phyloP scores from a whole-genome alignment of 2,888 invertebrate species.

The Andrena minutula region DNA sequence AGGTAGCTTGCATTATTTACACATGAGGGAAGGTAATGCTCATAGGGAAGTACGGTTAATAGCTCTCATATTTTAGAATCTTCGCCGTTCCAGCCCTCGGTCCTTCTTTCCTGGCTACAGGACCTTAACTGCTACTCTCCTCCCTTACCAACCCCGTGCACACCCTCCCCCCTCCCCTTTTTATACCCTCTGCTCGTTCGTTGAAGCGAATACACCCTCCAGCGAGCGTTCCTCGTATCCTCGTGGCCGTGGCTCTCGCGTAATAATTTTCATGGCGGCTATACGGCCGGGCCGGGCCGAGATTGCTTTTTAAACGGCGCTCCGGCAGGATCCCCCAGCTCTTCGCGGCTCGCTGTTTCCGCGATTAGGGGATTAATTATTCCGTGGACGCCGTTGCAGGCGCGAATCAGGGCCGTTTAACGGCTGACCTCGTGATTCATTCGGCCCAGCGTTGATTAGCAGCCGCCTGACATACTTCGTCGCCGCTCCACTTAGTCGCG shows the following conservation, averaged over 20 bases:
- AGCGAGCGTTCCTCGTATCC: constrained; percentile 37
- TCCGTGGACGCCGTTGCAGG: constrained; percentile 59
- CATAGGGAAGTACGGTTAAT: constrained; percentile 78
- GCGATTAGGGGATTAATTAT: constrained; percentile 78
- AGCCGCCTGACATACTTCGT: constrained; percentile 33
- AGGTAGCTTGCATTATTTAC: constrained; percentile 77
- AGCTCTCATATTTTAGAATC: constrained; percentile 80
- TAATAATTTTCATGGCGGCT: constrained; percentile 72
- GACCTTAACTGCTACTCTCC: constrained; percentile 49
- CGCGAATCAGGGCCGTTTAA: constrained; percentile 69
- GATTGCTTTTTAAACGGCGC: constrained; percentile 76
- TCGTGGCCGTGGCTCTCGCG: constrained; percentile 44
- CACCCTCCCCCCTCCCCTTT: constrained; percentile 31
- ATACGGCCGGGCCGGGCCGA: constrained; percentile 57
- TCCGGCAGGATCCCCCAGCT: constrained; percentile 36
- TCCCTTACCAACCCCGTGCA: constrained; percentile 17
- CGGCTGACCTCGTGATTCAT: constrained; percentile 45
- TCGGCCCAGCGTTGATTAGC: constrained; percentile 44
- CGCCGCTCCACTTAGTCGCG: background rate
- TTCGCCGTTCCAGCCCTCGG: constrained; percentile 55
- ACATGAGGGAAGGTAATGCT: constrained; percentile 75
- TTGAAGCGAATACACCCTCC: constrained; percentile 26
- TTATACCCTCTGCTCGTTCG: constrained; percentile 28
- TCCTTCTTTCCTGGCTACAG: constrained; percentile 63
- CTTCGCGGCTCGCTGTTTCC: constrained; percentile 56